These are phyloP conservation scores for Lacerta viridis DNA, from an alignment of 2,797 vertebrate genomes.

Conservation along the genomic window DNA sequence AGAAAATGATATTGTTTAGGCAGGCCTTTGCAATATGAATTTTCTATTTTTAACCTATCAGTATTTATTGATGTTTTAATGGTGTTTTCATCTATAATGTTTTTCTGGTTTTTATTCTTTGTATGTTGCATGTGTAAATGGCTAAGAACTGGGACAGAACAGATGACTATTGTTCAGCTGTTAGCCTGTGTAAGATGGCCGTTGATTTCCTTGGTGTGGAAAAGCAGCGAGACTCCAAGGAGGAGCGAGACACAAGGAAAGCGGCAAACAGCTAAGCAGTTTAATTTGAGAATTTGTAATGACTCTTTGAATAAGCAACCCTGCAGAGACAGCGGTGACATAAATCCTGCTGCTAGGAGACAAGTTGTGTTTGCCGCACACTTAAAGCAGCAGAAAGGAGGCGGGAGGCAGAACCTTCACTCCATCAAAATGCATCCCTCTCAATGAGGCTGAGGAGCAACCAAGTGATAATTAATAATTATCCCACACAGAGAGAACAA, in stretches of 20 bases:
- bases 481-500: conserved; percentile 9
- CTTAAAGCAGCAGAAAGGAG: conserved; percentile 35
- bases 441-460: conserved; percentile 46
- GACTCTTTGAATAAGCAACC: conserved; percentile 22
- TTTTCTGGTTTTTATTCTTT: too few species aligned
- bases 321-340: not conserved
- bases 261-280: not conserved
- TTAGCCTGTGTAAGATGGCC: not conserved
- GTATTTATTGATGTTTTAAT: too few species aligned
- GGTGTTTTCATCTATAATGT: too few species aligned
- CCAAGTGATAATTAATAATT: conserved; percentile 32
- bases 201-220: not conserved
- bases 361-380: not conserved
- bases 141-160: not conserved
- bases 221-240: not conserved
- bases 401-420: conserved; percentile 42
- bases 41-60: too few species aligned
- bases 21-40: too few species aligned
- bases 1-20: too few species aligned
- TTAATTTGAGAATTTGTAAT: conserved; percentile 20
- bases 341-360: conserved; percentile 61
- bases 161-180: not conserved
- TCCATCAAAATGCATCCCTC: conserved; percentile 52
- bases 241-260: not conserved
- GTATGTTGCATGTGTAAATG: too few species aligned